phyloP scores from a whole-genome alignment of 2,888 invertebrate genomes.

The Oligia strigilis region DNA sequence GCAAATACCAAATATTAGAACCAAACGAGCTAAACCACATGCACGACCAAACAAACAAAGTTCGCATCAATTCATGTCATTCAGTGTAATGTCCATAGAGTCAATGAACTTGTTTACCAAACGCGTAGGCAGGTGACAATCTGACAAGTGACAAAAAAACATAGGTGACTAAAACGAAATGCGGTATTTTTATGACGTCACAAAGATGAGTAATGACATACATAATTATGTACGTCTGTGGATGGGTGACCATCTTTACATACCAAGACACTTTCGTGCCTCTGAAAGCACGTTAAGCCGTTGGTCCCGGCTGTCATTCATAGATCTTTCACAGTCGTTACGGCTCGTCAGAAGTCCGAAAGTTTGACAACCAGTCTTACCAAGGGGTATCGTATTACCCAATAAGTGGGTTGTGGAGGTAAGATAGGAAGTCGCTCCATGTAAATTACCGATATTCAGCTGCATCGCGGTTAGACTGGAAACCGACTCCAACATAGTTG shows the following conservation, averaged over 20 bases:
- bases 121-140: slow-evolving; percentile 55
- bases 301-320: not conserved
- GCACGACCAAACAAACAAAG: slow-evolving; percentile 31
- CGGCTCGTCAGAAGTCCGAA: not conserved
- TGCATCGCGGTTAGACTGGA: too few relatives aligned
- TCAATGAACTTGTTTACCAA: slow-evolving; percentile 52
- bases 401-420: not conserved
- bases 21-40: not conserved
- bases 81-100: slow-evolving; percentile 52
- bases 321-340: not conserved
- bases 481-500: too few relatives aligned
- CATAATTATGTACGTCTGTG: slow-evolving; percentile 22
- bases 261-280: not conserved
- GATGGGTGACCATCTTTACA: not conserved
- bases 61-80: slow-evolving; percentile 26
- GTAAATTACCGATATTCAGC: too few relatives aligned
- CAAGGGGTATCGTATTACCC: not conserved
- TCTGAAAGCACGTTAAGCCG: not conserved
- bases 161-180: slow-evolving; percentile 11
- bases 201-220: slow-evolving; percentile 34
- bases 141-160: slow-evolving; percentile 41
- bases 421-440: too few relatives aligned
- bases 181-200: slow-evolving; percentile 44
- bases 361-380: not conserved
- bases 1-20: slow-evolving; percentile 9